Evolutionary conservation across 2,797 vertebrate genomes (phyloP).

Genomic region (Poeciliopsis paucimaculata): DNA sequence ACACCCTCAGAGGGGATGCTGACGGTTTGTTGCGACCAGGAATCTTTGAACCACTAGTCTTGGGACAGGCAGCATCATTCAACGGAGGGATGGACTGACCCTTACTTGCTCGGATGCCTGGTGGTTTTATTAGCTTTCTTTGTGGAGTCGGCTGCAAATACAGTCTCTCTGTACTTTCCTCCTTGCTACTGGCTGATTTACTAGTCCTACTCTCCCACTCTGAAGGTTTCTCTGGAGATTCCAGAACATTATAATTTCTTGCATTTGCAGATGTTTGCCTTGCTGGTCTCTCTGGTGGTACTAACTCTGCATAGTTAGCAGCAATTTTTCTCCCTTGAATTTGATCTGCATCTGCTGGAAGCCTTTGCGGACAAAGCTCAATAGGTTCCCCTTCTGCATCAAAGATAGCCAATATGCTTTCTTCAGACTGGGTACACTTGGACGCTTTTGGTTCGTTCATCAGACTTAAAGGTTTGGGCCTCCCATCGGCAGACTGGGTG

Average conservation of each 20-base stretch:
- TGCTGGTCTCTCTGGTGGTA: constrained; percentile 80
- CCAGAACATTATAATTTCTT: constrained; percentile 76
- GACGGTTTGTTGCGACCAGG: constrained; percentile 80
- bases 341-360: constrained; percentile 73
- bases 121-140: constrained; percentile 80
- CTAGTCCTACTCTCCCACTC: constrained; percentile 65
- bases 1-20: constrained; percentile 81
- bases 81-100: constrained; percentile 69
- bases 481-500: constrained; percentile 76
- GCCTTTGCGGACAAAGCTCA: constrained; percentile 84
- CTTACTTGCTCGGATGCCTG: constrained; percentile 67
- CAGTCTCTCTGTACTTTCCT: constrained; percentile 65
- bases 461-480: constrained; percentile 81
- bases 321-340: constrained; percentile 65
- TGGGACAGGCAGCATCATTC: constrained; percentile 69
- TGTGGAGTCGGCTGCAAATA: constrained; percentile 70
- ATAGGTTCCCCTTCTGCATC: constrained; percentile 87
- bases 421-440: constrained; percentile 86
- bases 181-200: constrained; percentile 57
- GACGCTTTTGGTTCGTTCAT: constrained; percentile 81
- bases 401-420: constrained; percentile 84
- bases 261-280: constrained; percentile 69
- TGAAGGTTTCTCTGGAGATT: constrained; percentile 77
- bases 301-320: constrained; percentile 73
- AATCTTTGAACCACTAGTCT: constrained; percentile 83